Conservation (phyloP, 2,888 invertebrate genomes). For the Periphyllus acericola region DNA sequence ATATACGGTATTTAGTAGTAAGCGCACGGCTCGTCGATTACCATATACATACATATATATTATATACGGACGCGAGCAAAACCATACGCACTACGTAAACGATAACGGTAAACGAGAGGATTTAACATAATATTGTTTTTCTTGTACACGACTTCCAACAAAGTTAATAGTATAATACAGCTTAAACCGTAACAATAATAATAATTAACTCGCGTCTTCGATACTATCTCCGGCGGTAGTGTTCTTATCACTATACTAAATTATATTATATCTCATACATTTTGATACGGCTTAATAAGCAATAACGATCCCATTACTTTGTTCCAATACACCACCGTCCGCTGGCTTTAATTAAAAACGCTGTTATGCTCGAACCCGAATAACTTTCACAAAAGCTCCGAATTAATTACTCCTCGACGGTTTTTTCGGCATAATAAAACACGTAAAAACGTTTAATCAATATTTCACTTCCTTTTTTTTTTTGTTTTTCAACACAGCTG, state of each 20-base stretch:
- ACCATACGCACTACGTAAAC: neutral
- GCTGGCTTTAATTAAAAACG: conserved; percentile 6
- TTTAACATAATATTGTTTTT: neutral
- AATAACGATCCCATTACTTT: neutral
- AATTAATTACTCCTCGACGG: neutral
- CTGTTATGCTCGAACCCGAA: neutral
- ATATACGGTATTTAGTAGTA: too few species aligned
- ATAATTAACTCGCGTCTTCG: neutral
- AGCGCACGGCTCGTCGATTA: too few species aligned
- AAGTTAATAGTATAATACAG: neutral
- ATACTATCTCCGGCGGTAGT: neutral
- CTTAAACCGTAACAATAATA: neutral
- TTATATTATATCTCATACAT: neutral
- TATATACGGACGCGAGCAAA: neutral
- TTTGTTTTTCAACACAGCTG: neutral
- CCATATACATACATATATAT: too few species aligned
- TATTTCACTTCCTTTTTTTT: neutral
- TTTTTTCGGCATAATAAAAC: neutral
- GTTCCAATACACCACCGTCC: neutral
- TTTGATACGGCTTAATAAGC: neutral
- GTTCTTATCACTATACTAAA: neutral
- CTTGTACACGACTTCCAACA: neutral
- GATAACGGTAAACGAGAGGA: neutral
- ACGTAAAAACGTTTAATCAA: conserved; percentile 1
- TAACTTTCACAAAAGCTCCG: conserved; percentile 3